phyloP scores from a whole-genome alignment of 2,113 vertebrate genomes.

The Sinocyclocheilus rhinocerous region DNA sequence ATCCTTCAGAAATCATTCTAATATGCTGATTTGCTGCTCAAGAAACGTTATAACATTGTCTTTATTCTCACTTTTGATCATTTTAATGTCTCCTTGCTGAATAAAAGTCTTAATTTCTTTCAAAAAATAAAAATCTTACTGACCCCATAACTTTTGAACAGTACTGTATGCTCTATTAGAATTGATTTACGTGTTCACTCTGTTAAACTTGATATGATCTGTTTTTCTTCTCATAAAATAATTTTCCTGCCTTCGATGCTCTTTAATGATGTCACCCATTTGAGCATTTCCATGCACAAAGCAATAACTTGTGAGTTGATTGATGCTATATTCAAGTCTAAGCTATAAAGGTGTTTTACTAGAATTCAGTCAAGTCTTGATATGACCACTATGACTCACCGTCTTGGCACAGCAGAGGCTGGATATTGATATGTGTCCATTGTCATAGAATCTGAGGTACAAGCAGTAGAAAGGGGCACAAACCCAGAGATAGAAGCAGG shows the following conservation, averaged over 20 bases:
- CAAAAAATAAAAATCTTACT: neutral
- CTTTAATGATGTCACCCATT: too few relatives aligned
- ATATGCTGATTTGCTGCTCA: too few relatives aligned
- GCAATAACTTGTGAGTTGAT: neutral
- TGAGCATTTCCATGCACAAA: neutral
- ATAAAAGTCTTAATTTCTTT: too few relatives aligned
- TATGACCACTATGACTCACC: constrained; percentile 51
- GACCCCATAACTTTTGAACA: too few relatives aligned
- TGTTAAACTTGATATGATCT: neutral
- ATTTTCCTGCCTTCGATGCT: neutral
- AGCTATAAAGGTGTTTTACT: neutral
- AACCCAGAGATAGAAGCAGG: constrained; percentile 74
- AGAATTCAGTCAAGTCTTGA: neutral
- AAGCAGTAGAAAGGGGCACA: constrained; percentile 71
- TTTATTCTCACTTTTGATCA: too few relatives aligned
- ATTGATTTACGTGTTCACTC: too few relatives aligned
- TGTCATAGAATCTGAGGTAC: constrained; percentile 62
- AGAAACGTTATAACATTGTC: too few relatives aligned
- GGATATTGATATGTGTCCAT: constrained; percentile 65
- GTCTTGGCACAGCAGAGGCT: constrained; percentile 70
- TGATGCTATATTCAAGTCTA: neutral
- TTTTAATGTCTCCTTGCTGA: neutral
- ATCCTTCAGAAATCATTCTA: too few relatives aligned
- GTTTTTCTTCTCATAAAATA: neutral
- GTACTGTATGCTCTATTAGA: too few relatives aligned